Conservation (phyloP, 2,888 invertebrate species). For the Philereme transversata region DNA sequence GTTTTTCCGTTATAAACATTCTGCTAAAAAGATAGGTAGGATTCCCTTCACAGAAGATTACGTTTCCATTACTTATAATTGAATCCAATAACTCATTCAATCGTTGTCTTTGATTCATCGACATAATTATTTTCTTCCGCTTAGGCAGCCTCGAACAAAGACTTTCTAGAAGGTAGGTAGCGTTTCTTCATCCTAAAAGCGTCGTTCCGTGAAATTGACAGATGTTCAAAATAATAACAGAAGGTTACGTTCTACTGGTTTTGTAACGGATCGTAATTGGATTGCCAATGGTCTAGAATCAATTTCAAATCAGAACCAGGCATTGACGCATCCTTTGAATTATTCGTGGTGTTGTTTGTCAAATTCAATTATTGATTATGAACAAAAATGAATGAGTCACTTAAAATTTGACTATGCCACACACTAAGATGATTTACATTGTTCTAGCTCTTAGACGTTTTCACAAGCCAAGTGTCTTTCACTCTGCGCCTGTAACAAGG, state of each 20-base stretch:
- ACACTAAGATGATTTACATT: too few relatives aligned
- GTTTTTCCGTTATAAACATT: too few relatives aligned
- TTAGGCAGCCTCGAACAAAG: slow-evolving; percentile 67
- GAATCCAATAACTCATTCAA: slow-evolving; percentile 48
- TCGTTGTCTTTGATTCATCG: slow-evolving; percentile 56
- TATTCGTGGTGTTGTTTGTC: slow-evolving; percentile 16
- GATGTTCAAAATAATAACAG: slow-evolving; percentile 70
- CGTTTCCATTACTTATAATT: slow-evolving; percentile 35
- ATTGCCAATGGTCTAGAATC: slow-evolving; percentile 50
- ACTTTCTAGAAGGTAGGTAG: slow-evolving; percentile 51
- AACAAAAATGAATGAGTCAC: neutral
- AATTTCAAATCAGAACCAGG: slow-evolving; percentile 46
- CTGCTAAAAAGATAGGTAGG: slow-evolving; percentile 14
- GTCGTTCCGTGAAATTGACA: slow-evolving; percentile 68
- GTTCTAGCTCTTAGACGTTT: too few relatives aligned
- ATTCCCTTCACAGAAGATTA: slow-evolving; percentile 25
- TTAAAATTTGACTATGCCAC: too few relatives aligned
- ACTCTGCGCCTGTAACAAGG: too few relatives aligned
- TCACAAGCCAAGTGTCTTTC: too few relatives aligned
- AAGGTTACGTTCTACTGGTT: slow-evolving; percentile 55
- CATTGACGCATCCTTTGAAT: slow-evolving; percentile 30
- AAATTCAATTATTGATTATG: slow-evolving; percentile 7
- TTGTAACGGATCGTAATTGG: slow-evolving; percentile 51
- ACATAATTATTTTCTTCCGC: slow-evolving; percentile 73
- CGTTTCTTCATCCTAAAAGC: slow-evolving; percentile 58